Evolutionary conservation across 2,113 vertebrate species (phyloP), one percentile per base, ranked within the genome.

Genomic region (Merops nubicus): DNA sequence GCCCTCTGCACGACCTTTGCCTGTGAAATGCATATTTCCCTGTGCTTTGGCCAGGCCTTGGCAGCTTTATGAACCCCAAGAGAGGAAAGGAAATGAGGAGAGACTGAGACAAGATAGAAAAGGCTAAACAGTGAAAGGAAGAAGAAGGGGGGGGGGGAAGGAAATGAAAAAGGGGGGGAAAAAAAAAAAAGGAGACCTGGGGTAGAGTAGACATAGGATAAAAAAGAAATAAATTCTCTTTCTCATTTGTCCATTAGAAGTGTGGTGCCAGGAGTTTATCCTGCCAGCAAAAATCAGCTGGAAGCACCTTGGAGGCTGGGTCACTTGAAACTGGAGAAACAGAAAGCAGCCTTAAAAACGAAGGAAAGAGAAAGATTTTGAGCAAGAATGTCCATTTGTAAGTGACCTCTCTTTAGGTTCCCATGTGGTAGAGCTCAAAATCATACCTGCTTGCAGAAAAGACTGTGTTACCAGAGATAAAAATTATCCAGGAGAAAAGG

Each of bases 11-110:
- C 33, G 85, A 96, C 96, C 94, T 89, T 89, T 0, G 26, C 15
- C 67, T 91, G 78, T 70, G 78, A 97, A 96, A 94, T 36, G 42
- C 31, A 21, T 90, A 93, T 86, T 96, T 96, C 90, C 93, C 76
- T 84, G 69, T 85, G 68, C 85, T 85, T 82, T 90, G 80, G 85
- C 79, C 93, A 91, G 57, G 31, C 56, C 90, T 85, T 94, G 93
- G 91, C 94, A 97, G 94, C 67, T 97, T 96, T 97, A 96, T 82
- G 85, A 86, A 91, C 34, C 94, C 57, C 91, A 73, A 76, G 97
- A 95, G 96, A 85, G 31, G 29, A 93, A 72, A 93, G 89, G 86
- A 97, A 96, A 96, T 85, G 36, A 95, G 83, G 76, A 76, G 74
- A 89, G 72, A 33, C 76, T 53, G 86, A 96, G 91, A 92, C 94